A percentile compares a stretch with the other conserved stretches of the same genome.
Conservation (phyloP, 2,797 vertebrate genomes). For the Molossus molossus region DNA sequence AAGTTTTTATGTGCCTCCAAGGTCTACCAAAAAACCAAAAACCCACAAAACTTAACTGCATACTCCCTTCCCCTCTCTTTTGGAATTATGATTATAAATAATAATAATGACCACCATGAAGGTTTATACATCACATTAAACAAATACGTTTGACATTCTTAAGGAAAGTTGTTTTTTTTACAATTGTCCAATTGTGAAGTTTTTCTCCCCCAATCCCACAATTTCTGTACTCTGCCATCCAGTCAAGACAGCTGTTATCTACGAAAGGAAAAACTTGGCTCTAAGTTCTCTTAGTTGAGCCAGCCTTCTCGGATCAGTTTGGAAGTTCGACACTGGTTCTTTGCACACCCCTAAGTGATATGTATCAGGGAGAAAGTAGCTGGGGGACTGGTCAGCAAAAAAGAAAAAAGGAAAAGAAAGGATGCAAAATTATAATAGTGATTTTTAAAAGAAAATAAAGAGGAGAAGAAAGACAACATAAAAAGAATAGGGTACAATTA, state of each 20-base stretch:
- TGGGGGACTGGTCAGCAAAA: conserved; percentile 90
- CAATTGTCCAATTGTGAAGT: conserved; percentile 66
- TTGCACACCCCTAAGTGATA: conserved; percentile 92
- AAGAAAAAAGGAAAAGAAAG: conserved; percentile 87
- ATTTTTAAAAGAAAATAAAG: conserved; percentile 87
- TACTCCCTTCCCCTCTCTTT: not conserved
- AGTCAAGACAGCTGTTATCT: conserved; percentile 72
- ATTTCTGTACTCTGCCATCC: conserved; percentile 60
- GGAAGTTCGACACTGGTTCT: conserved; percentile 89
- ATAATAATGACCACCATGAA: conserved; percentile 44
- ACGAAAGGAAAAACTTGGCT: conserved; percentile 92
- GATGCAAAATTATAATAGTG: conserved; percentile 90
- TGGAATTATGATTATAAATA: conserved; percentile 68
- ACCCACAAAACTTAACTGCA: conserved; percentile 24
- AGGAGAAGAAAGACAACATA: conserved; percentile 90
- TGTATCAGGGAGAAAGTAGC: conserved; percentile 89
- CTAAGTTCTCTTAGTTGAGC: conserved; percentile 90
- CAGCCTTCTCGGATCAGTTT: conserved; percentile 87
- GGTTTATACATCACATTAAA: conserved; percentile 64
- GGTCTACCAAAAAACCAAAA: conserved; percentile 64
- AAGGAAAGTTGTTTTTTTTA: conserved; percentile 15
- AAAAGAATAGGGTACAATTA: conserved; percentile 92
- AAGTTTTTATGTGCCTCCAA: conserved; percentile 76
- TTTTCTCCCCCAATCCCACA: not conserved
- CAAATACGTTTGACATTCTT: conserved; percentile 66